Base-by-base conservation (phyloP, 2,888 invertebrate species). In the Carabus problematicus region DNA sequence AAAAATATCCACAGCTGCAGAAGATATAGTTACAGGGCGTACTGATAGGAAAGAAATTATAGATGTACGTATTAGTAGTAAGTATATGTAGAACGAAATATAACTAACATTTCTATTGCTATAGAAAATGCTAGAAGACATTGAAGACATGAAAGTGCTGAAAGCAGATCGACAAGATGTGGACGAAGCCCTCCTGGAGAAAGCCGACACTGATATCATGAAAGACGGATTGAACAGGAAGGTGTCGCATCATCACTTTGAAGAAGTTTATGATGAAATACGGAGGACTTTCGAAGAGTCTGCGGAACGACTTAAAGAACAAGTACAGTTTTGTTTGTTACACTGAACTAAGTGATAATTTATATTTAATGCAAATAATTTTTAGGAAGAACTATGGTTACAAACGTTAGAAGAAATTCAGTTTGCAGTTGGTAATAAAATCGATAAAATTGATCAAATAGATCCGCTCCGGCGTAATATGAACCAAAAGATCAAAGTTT, bases 141-240 rank as follows among this genome's bases (percentile, higher is more conserved):
- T 86, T 64, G 89, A 90, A 77, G 88, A 90, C 82, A 85, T 90
- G 56, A 89, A 90, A 74, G 74, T 88, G 11, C 76, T 92, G 0
- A 92, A 92, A 79, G 85, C 91, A 3, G 90, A 91, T 74, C 88
- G 88, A 71, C 89, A 88, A 73, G 90, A 91, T 73, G 84, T 92
- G 74, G 87, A 88, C 69, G 89, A 90, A 71, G 87, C 90, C 1
- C 82, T 92, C 74, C 90, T 91, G 0, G 89, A 91, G 67, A 92
- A 92, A 79, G 92, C 91, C 0, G 91, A 92, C 77, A 83, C 88
- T 60, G 85, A 86, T 1, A 84, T 86, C 77, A 81, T 92, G 69
- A 88, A 29, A 29, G 29, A 29, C 6, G 3, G 6, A 3, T 29
- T 29, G 29, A 29, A 91, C 64, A 84, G 88, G 47, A 92, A 92